These are phyloP conservation scores for Trichomalopsis sarcophagae DNA, from an alignment of 1,140 invertebrate species.

Conservation along the genomic window DNA sequence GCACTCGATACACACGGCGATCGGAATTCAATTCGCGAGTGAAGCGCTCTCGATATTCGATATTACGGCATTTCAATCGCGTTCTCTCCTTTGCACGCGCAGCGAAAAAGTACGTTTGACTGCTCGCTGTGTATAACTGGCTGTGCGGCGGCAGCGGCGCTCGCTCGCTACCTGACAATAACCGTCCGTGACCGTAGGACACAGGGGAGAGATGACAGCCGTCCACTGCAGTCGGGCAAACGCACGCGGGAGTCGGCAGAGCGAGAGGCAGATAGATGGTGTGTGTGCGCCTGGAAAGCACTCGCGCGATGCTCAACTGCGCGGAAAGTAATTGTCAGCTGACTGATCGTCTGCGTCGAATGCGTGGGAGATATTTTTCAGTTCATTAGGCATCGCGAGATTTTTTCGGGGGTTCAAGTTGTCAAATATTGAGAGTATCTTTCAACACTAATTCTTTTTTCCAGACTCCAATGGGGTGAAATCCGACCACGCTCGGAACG, in stretches of 20 bases:
- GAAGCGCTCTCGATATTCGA: background rate
- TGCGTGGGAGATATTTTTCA: background rate
- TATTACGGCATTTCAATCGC: background rate
- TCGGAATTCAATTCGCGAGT: background rate
- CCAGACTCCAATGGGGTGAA: too few relatives aligned
- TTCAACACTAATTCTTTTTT: too few relatives aligned
- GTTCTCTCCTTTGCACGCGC: background rate
- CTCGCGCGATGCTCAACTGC: background rate
- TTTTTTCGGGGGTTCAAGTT: too few relatives aligned
- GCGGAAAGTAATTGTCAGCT: conserved; percentile 17
- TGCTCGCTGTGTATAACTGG: background rate
- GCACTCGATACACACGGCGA: background rate
- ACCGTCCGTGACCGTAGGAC: background rate
- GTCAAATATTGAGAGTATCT: too few relatives aligned
- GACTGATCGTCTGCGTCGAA: background rate
- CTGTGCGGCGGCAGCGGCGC: too few relatives aligned
- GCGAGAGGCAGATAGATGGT: background rate
- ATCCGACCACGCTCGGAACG: background rate
- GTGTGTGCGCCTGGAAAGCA: background rate
- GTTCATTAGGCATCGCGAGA: background rate
- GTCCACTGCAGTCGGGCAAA: background rate
- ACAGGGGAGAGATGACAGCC: background rate
- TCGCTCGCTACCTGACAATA: background rate
- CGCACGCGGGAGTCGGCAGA: background rate
- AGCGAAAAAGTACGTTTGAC: background rate